phyloP scores from a whole-genome alignment of 2,113 vertebrate genomes.

The Hipposideros armiger region DNA sequence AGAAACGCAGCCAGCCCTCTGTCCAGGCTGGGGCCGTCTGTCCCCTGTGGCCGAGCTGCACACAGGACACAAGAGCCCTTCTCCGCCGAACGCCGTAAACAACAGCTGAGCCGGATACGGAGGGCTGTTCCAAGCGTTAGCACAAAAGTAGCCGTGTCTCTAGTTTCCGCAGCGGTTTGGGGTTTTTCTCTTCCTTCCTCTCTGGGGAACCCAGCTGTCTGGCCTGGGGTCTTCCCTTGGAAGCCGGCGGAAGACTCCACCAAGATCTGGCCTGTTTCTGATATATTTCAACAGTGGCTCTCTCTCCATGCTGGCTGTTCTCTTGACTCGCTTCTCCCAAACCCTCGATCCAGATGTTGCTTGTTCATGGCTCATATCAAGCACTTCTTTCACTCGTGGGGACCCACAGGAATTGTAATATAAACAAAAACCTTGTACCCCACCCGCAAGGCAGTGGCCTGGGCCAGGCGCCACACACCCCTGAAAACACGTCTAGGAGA shows the following conservation, averaged over 20 bases:
- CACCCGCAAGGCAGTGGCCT: neutral
- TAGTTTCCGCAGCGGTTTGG: constrained; percentile 40
- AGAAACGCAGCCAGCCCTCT: neutral
- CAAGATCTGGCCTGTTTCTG: neutral
- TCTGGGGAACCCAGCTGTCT: constrained; percentile 71
- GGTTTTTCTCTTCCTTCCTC: constrained; percentile 38
- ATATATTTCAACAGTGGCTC: neutral
- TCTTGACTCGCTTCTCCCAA: neutral
- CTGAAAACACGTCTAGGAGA: constrained; percentile 39
- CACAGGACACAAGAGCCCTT: constrained; percentile 68
- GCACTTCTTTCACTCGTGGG: neutral
- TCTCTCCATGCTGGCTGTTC: neutral
- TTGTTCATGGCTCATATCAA: neutral
- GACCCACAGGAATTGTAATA: neutral
- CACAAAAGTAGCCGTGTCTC: constrained; percentile 64
- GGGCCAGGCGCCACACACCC: constrained; percentile 34
- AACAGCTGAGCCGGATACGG: constrained; percentile 81
- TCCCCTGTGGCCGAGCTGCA: neutral
- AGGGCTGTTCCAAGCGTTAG: constrained; percentile 69
- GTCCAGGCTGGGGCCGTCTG: neutral
- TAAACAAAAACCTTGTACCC: neutral
- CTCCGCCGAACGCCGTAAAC: constrained; percentile 72
- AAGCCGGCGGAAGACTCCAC: neutral
- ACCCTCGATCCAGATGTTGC: too few relatives aligned
- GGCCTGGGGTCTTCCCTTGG: constrained; percentile 7